Evolutionary conservation across 2,888 invertebrate species (phyloP), one percentile per base, ranked within the genome.

Genomic region (Stramonita haemastoma): DNA sequence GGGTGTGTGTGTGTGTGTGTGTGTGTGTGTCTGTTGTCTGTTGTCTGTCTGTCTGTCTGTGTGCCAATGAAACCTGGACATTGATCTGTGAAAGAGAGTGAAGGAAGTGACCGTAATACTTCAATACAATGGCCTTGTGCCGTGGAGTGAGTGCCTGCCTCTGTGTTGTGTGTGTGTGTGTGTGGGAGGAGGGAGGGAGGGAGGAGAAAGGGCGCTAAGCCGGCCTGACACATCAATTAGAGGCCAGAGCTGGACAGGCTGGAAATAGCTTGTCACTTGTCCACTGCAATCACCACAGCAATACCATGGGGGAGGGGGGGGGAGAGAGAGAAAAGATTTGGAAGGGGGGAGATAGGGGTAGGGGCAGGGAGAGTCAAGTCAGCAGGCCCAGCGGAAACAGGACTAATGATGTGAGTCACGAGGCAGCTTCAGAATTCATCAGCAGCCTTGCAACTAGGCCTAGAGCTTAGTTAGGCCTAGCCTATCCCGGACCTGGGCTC

Each of bases 241-340:
- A 84, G n/a, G 57, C 46, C 84, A 19, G 84, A 46, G n/a, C 57
- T 29, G 84, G 84, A 84, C 84, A 84, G 84, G 57, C 56, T 84
- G 84, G 84, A 84, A 84, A 84, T 84, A 84, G 84, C 56, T 84
- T 84, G 84, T 84, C 84, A 84, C 84, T 84, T 84, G 84, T 57
- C 84, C 84, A 56, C 46, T 46, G 46, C 84, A 56, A 57, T 57
- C 84, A 84, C 84, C 84, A 56, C 36, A 17, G 34, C 73, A 79
- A 8, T 15, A 26, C 29, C 26, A 46, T 26, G 83, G 46, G 1
- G 83, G 83, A 22, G 26, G 26, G 6, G 83, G 4, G 46, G 36
- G 83, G 36, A 8, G 46, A 11, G 83, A 34, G 17, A 1, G 79
- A 34, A 34, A 22, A 19, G 32, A 32, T 11, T 17, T 29, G 34